phyloP scores from a whole-genome alignment of 2,113 vertebrate genomes.

The human (Homo sapiens) region DNA sequence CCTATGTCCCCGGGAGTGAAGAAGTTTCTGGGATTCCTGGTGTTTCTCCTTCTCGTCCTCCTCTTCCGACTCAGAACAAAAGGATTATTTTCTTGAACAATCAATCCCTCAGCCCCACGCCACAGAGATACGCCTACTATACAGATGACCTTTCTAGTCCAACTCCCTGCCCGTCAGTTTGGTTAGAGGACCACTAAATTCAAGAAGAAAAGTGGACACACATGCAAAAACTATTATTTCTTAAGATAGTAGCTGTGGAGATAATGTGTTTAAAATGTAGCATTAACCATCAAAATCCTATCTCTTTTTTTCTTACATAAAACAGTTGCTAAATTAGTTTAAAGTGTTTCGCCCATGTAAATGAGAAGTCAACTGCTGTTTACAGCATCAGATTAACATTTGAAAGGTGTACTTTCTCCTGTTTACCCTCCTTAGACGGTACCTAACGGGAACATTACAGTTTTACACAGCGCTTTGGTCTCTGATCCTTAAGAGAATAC shows the following conservation, averaged over 20 bases:
- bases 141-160: constrained; percentile 89
- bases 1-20: constrained; percentile 82
- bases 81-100: constrained; percentile 95
- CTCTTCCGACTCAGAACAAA: constrained; percentile 94
- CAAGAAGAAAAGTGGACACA: constrained; percentile 95
- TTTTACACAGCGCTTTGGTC: constrained; percentile 11
- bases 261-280: constrained; percentile 49
- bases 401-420: constrained; percentile 49
- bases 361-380: constrained; percentile 74
- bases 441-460: constrained; percentile 28
- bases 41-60: constrained; percentile 90
- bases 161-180: constrained; percentile 85
- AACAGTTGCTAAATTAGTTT: constrained; percentile 73
- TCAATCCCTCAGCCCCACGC: constrained; percentile 92
- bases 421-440: constrained; percentile 57
- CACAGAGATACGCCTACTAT: constrained; percentile 90
- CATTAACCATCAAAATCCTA: constrained; percentile 47
- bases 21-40: constrained; percentile 91
- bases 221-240: constrained; percentile 97
- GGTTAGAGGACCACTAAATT: constrained; percentile 92
- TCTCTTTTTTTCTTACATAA: constrained; percentile 64
- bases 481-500: constrained; percentile 21
- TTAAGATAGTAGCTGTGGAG: constrained; percentile 81
- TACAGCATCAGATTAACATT: constrained; percentile 68
- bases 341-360: constrained; percentile 79